Evolutionary conservation across 2,113 vertebrate species (phyloP).

Genomic region (Myrmecobius fasciatus): DNA sequence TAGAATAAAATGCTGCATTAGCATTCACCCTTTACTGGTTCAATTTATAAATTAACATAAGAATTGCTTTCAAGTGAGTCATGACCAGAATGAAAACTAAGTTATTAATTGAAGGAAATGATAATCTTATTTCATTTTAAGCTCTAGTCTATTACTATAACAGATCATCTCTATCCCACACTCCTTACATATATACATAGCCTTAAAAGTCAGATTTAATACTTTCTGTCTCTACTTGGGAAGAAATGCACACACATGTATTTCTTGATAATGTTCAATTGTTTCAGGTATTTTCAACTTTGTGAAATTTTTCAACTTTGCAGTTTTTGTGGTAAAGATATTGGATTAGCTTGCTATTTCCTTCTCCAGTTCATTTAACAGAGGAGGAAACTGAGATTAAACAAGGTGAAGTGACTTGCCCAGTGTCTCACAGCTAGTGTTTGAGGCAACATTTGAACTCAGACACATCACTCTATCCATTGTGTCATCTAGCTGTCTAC

Average conservation of each 20-base stretch:
- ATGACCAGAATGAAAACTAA: slow-evolving; percentile 40
- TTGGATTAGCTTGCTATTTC: too few species aligned
- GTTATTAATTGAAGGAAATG: slow-evolving; percentile 63
- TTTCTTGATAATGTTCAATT: too few species aligned
- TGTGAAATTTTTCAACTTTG: too few species aligned
- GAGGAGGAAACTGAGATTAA: background rate
- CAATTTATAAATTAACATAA: slow-evolving; percentile 56
- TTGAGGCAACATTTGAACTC: background rate
- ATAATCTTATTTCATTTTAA: slow-evolving; percentile 60
- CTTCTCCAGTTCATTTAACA: too few species aligned
- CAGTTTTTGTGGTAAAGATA: too few species aligned
- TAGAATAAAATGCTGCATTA: slow-evolving; percentile 17
- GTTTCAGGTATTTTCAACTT: too few species aligned
- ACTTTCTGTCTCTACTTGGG: slow-evolving; percentile 4
- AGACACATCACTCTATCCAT: too few species aligned
- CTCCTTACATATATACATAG: slow-evolving; percentile 34
- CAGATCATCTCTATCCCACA: background rate
- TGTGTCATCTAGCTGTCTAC: too few species aligned
- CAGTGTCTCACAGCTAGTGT: background rate
- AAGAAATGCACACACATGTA: background rate
- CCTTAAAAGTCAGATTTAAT: slow-evolving; percentile 47
- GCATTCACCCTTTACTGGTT: slow-evolving; percentile 34
- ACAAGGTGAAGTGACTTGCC: background rate
- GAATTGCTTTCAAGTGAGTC: background rate
- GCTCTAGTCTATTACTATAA: background rate